Evolutionary conservation across 2,113 vertebrate species (phyloP), one percentile per base, ranked within the genome.

Genomic region (Ramphastos sulfuratus): DNA sequence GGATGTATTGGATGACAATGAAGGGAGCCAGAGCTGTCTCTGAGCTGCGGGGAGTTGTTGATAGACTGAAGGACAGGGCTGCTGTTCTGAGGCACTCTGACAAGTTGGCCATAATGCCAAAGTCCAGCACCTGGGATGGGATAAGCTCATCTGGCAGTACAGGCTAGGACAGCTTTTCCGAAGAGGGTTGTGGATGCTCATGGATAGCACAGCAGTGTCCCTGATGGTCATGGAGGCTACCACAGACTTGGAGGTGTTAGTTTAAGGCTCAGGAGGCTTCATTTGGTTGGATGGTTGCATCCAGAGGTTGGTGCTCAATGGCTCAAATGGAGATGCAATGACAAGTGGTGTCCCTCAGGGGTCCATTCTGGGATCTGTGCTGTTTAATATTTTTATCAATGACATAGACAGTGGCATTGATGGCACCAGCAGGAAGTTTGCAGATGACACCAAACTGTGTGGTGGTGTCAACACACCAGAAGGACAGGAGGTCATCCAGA

Each of bases 51-150:
- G 12, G 21, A 12, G 8, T 19, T 4, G 14, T 25, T 61, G n/a
- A 17, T 25, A 33, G 21, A 23, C 28, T 42, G 54, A 11, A 90
- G 60, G 20, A 33, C 23, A 58, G 33, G 35, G 4, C 39, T 72
- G 4, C 15, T 72, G 0, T 48, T 72, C 54, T 77, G 60, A 73
- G 59, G 14, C 35, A 73, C 9, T 9, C 10, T 0, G 5, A 12
- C 69, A 77, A 31, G 24, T 42, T 87, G 66, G 39, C 10, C 44
- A 82, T 65, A 85, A 73, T 7, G 8, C 23, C 14, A 9, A 44
- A 73, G 66, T 25, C 33, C 23, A 35, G 27, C 24, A 91, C 6
- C 30, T 46, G 24, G 59, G 14, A 24, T 14, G n/a, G 35, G 31
- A 37, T 65, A 58, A 70, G 33, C 18, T 30, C 27, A 13, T 18